These are phyloP conservation scores for Nephrotoma appendiculata DNA, from an alignment of 2,888 invertebrate genomes.

Conservation along the genomic window DNA sequence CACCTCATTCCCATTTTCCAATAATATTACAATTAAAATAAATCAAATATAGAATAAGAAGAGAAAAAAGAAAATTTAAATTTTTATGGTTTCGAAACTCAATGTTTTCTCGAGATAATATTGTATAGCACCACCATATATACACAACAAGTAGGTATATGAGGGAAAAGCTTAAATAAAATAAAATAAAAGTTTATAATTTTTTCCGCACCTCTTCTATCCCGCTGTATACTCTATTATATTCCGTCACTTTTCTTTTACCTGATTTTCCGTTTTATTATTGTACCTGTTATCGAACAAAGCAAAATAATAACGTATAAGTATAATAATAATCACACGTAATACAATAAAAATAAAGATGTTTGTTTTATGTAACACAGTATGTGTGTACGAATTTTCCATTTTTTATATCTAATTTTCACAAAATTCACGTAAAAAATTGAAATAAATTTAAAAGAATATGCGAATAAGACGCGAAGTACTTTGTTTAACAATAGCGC, in stretches of 20 bases:
- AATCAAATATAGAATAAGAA: background rate
- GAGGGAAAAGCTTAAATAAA: background rate
- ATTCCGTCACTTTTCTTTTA: background rate
- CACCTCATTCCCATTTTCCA: background rate
- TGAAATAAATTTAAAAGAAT: background rate
- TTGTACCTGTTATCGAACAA: background rate
- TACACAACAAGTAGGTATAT: background rate
- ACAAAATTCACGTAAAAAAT: background rate
- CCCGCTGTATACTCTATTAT: background rate
- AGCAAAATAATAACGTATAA: background rate
- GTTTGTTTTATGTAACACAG: background rate
- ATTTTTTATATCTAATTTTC: background rate
- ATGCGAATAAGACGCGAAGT: background rate
- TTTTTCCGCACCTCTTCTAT: background rate
- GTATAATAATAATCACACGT: background rate
- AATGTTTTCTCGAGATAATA: background rate
- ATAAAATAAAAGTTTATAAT: background rate
- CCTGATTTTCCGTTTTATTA: background rate
- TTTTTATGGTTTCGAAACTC: background rate
- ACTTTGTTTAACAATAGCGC: background rate
- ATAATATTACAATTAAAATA: background rate
- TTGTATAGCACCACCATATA: background rate
- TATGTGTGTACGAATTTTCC: background rate
- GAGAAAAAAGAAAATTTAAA: background rate
- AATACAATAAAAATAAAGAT: background rate